phyloP scores from a whole-genome alignment of 2,888 invertebrate genomes.

The Dicyrtomina minuta region DNA sequence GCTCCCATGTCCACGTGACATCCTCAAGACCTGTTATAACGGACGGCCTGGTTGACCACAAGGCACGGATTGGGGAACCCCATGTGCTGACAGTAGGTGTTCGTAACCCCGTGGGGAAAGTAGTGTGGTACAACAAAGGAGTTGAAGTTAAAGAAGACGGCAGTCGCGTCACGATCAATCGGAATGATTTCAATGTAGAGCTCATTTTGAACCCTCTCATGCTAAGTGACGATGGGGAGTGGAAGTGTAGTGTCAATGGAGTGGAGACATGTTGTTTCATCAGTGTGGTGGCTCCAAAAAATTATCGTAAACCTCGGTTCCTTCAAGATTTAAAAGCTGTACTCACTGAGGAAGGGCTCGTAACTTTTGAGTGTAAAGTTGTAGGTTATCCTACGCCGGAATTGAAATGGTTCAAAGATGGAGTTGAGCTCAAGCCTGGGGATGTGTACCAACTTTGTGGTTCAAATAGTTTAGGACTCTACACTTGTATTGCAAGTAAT shows the following conservation, averaged over 20 bases:
- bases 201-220: slow-evolving; percentile 73
- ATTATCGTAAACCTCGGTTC: slow-evolving; percentile 83
- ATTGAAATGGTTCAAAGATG: slow-evolving; percentile 88
- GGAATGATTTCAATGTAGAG: slow-evolving; percentile 32
- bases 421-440: slow-evolving; percentile 85
- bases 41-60: slow-evolving; percentile 71
- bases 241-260: slow-evolving; percentile 81
- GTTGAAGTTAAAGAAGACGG: slow-evolving; percentile 81
- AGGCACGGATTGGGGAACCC: slow-evolving; percentile 75
- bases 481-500: slow-evolving; percentile 84
- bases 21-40: slow-evolving; percentile 68
- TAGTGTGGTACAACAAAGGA: slow-evolving; percentile 82
- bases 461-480: slow-evolving; percentile 78
- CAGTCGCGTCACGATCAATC: slow-evolving; percentile 55
- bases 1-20: slow-evolving; percentile 31
- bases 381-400: slow-evolving; percentile 87
- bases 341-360: slow-evolving; percentile 85
- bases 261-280: slow-evolving; percentile 58
- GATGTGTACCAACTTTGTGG: slow-evolving; percentile 90
- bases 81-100: slow-evolving; percentile 61
- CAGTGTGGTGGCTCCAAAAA: slow-evolving; percentile 75
- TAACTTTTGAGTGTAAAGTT: slow-evolving; percentile 86
- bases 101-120: slow-evolving; percentile 71
- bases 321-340: slow-evolving; percentile 87
- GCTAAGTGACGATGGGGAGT: slow-evolving; percentile 81